Evolutionary conservation across 1,140 invertebrate species (phyloP).

Genomic region (Physella acuta): DNA sequence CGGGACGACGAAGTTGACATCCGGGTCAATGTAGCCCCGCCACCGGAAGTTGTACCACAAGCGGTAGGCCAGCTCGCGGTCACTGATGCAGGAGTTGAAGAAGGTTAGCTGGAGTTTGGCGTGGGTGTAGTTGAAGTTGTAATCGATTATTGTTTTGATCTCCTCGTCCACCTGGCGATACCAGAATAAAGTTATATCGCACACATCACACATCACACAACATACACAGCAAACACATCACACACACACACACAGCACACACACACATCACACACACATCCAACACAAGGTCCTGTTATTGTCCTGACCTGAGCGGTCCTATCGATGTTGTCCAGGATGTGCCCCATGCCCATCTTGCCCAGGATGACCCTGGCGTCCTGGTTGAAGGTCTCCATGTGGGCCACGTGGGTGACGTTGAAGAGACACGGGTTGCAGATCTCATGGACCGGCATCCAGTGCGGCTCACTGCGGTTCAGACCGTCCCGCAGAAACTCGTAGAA

Average conservation of each 20-base stretch:
- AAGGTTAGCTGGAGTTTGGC: not conserved
- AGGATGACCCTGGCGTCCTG: slow-evolving; percentile 1
- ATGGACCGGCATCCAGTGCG: slow-evolving; percentile 15
- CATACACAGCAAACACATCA: too few relatives aligned
- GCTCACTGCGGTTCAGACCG: not conserved
- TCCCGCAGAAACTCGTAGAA: not conserved
- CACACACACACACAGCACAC: too few relatives aligned
- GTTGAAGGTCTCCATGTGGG: not conserved
- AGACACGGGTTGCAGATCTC: slow-evolving; percentile 6
- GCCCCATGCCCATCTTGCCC: not conserved
- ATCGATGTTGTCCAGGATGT: not conserved
- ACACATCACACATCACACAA: too few relatives aligned
- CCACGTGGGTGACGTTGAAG: not conserved
- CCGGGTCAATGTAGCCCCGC: slow-evolving; percentile 14
- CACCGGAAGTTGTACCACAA: slow-evolving; percentile 3
- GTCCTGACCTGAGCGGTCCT: not conserved
- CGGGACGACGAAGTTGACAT: not conserved
- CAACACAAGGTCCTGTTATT: too few relatives aligned
- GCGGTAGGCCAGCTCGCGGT: slow-evolving; percentile 4
- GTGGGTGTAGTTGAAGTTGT: slow-evolving; percentile 2
- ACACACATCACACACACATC: too few relatives aligned
- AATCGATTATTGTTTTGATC: not conserved
- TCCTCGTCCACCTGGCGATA: not conserved
- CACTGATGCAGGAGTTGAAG: not conserved
- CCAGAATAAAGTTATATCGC: too few relatives aligned